Percentiles rank a stretch among this genome's conserved stretches.
These are phyloP conservation scores for Sycophaga agraensis DNA, from an alignment of 1,140 invertebrate species.

Conservation along the genomic window DNA sequence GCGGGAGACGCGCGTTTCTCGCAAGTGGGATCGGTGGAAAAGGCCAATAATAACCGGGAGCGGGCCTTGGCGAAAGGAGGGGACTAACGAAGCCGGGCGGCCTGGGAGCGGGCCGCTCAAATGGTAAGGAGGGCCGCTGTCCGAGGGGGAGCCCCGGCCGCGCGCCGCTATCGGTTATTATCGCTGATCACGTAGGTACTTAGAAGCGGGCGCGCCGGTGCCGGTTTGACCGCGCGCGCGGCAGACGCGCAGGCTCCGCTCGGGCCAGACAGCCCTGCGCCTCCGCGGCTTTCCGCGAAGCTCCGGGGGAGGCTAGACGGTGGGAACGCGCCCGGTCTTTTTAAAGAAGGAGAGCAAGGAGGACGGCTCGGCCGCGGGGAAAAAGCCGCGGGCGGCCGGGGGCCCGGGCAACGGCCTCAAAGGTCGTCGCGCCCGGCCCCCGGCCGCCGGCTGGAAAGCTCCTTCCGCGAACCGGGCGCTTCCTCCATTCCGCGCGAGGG, in stretches of 20 bases:
- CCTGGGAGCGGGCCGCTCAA: too few relatives aligned
- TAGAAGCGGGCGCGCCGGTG: slow-evolving; percentile 44
- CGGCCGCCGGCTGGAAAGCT: neutral
- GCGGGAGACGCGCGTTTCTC: too few relatives aligned
- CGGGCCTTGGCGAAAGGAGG: neutral
- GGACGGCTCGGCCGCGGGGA: slow-evolving; percentile 9
- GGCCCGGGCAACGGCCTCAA: slow-evolving; percentile 58
- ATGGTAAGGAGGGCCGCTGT: neutral
- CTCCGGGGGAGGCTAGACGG: slow-evolving; percentile 50
- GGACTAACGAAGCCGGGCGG: too few relatives aligned
- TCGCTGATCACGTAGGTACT: slow-evolving; percentile 58
- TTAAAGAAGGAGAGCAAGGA: slow-evolving; percentile 35
- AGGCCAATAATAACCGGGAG: slow-evolving; percentile 3
- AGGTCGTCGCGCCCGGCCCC: slow-evolving; percentile 48
- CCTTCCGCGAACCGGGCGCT: neutral
- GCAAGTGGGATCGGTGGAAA: too few relatives aligned
- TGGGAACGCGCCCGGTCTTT: slow-evolving; percentile 49
- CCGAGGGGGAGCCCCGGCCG: neutral
- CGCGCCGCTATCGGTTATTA: slow-evolving; percentile 43
- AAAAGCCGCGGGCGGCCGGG: too few relatives aligned
- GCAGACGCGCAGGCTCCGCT: slow-evolving; percentile 43
- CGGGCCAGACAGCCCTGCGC: slow-evolving; percentile 57
- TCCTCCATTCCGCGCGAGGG: neutral
- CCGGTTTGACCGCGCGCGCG: slow-evolving; percentile 33
- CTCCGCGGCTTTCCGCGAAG: slow-evolving; percentile 51